A percentile compares a stretch with the other conserved stretches of the same genome.
phyloP scores from a whole-genome alignment of 1,140 invertebrate genomes.

The Aphaenogaster rudis region DNA sequence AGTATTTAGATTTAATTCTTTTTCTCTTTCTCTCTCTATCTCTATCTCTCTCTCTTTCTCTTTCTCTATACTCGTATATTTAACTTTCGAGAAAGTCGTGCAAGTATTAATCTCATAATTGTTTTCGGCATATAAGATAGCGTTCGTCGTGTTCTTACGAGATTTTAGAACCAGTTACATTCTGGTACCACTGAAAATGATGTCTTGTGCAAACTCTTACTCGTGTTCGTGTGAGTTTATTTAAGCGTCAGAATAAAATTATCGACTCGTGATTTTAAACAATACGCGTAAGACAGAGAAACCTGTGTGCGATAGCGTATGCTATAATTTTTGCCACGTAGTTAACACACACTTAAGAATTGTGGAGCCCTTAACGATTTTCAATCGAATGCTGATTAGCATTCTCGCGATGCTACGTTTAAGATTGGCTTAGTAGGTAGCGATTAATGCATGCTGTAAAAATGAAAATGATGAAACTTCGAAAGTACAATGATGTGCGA shows the following conservation, averaged over 20 bases:
- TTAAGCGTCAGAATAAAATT: constrained; percentile 38
- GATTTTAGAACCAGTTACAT: constrained; percentile 47
- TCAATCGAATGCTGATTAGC: constrained; percentile 14
- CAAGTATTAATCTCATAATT: constrained; percentile 67
- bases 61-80: constrained; percentile 70
- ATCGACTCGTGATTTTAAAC: constrained; percentile 27
- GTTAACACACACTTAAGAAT: neutral
- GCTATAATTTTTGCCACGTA: constrained; percentile 25
- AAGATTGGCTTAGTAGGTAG: constrained; percentile 33
- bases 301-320: constrained; percentile 1
- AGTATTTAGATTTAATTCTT: constrained; percentile 80
- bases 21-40: constrained; percentile 61
- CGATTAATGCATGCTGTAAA: constrained; percentile 30
- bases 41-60: constrained; percentile 5
- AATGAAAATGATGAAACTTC: constrained; percentile 17
- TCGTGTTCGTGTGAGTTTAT: constrained; percentile 38
- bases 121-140: constrained; percentile 61
- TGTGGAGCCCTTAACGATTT: neutral
- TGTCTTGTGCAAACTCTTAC: constrained; percentile 38
- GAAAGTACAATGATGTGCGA: constrained; percentile 41
- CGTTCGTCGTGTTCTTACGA: constrained; percentile 47
- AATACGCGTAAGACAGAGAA: neutral
- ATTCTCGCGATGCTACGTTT: neutral
- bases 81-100: constrained; percentile 65
- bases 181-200: constrained; percentile 13